These are phyloP conservation scores for Autographa gamma DNA, from an alignment of 2,888 invertebrate genomes.

Conservation along the genomic window DNA sequence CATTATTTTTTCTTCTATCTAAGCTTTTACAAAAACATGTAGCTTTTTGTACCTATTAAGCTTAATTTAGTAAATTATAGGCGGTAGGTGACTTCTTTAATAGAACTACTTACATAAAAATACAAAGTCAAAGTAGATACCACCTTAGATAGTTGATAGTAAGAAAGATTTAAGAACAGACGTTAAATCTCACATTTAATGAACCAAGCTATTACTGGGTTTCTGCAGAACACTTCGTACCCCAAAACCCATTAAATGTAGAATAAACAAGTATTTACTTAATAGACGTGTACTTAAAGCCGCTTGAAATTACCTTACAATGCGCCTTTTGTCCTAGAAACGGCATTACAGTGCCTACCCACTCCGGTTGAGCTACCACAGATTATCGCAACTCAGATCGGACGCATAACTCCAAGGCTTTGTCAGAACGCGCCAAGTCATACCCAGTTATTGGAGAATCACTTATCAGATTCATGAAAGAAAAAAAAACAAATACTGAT, in stretches of 20 bases:
- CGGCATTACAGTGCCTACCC: constrained; percentile 9
- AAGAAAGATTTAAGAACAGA: no score
- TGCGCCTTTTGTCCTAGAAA: constrained; percentile 12
- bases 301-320: constrained; percentile 3
- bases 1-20: no score
- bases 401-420: constrained; percentile 33
- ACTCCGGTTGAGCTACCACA: constrained; percentile 34
- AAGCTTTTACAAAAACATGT: no score
- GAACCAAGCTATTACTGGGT: no score
- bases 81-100: no score
- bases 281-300: background rate
- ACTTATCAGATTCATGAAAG: constrained; percentile 52
- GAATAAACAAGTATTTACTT: background rate
- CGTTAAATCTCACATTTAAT: no score
- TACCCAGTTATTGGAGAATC: constrained; percentile 48
- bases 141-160: no score
- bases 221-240: no score
- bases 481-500: constrained; percentile 52
- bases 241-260: background rate
- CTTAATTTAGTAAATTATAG: no score
- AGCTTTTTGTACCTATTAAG: no score
- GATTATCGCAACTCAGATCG: constrained; percentile 44
- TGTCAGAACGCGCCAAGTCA: constrained; percentile 48
- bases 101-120: no score
- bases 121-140: no score